Conservation (phyloP, 2,113 vertebrate species). For the Numida meleagris region DNA sequence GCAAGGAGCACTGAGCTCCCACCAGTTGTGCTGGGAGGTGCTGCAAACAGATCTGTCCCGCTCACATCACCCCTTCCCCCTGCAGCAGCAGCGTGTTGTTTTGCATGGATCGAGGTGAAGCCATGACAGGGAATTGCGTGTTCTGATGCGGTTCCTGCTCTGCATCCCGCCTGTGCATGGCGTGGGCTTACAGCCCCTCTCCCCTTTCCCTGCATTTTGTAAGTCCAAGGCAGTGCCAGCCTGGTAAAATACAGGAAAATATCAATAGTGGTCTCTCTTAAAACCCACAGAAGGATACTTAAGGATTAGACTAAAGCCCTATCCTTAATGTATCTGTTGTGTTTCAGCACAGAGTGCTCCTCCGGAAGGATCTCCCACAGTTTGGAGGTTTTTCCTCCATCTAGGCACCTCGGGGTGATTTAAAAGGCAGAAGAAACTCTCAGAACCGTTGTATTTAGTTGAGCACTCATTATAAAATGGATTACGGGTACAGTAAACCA, state of each 20-base stretch:
- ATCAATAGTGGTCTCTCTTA: not conserved
- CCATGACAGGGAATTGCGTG: not conserved
- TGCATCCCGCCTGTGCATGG: not conserved
- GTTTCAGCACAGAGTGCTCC: not conserved
- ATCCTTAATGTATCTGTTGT: conserved; percentile 24
- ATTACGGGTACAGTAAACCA: conserved; percentile 31
- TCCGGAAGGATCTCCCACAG: conserved; percentile 17
- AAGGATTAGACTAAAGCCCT: conserved; percentile 56
- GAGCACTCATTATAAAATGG: conserved; percentile 59
- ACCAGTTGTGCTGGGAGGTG: not conserved
- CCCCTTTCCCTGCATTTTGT: not conserved
- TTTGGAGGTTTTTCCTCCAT: not conserved
- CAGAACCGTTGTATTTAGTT: not conserved
- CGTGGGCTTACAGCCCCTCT: rapidly evolving
- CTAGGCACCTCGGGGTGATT: conserved; percentile 19
- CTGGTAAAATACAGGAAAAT: conserved; percentile 20
- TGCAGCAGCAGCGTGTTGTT: not conserved
- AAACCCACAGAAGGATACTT: conserved; percentile 44
- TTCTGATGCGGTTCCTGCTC: not conserved
- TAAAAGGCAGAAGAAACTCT: conserved; percentile 22
- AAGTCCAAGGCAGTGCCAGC: not conserved
- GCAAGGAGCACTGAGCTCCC: not conserved
- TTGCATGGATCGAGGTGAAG: not conserved
- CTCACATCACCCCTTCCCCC: not conserved
- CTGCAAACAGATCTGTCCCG: not conserved